phyloP scores from a whole-genome alignment of 2,113 vertebrate species.

The Scomber scombrus region DNA sequence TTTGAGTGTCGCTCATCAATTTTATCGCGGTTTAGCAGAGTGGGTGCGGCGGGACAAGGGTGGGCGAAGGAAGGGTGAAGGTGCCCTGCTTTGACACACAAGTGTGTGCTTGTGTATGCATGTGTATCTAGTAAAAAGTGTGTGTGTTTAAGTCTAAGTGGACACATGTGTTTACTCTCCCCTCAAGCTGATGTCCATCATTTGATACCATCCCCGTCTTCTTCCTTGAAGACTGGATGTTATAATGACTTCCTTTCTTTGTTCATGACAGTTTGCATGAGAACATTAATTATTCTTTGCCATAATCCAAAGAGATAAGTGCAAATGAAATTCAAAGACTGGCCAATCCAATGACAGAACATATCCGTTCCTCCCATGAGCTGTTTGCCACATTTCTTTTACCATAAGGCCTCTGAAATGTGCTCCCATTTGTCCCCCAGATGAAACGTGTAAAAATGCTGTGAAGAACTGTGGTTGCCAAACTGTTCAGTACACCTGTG shows the following conservation, averaged over 20 bases:
- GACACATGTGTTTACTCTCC: background rate
- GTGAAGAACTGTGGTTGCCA: conserved; percentile 22
- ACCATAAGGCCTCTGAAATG: background rate
- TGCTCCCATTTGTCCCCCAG: conserved; percentile 10
- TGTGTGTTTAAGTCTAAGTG: background rate
- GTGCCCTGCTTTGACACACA: conserved; percentile 19
- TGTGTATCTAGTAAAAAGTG: background rate
- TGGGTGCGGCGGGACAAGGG: conserved; percentile 4
- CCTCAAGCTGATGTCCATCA: conserved; percentile 10
- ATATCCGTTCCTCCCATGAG: background rate
- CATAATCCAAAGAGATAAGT: conserved; percentile 30
- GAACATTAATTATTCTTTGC: conserved; percentile 39
- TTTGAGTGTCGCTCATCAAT: conserved; percentile 75
- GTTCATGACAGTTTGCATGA: conserved; percentile 29
- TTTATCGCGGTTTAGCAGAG: conserved; percentile 70
- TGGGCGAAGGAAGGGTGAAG: conserved; percentile 8
- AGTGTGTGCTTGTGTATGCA: background rate
- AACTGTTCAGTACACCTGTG: conserved; percentile 23
- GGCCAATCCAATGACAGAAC: conserved; percentile 9
- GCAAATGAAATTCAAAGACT: conserved; percentile 37
- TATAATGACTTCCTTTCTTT: conserved; percentile 36
- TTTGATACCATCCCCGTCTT: conserved; percentile 12
- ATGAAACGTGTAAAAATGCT: conserved; percentile 27
- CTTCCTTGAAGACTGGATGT: conserved; percentile 29
- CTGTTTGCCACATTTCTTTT: background rate